phyloP scores from a whole-genome alignment of 2,113 vertebrate genomes.

The Corynorhinus townsendii region DNA sequence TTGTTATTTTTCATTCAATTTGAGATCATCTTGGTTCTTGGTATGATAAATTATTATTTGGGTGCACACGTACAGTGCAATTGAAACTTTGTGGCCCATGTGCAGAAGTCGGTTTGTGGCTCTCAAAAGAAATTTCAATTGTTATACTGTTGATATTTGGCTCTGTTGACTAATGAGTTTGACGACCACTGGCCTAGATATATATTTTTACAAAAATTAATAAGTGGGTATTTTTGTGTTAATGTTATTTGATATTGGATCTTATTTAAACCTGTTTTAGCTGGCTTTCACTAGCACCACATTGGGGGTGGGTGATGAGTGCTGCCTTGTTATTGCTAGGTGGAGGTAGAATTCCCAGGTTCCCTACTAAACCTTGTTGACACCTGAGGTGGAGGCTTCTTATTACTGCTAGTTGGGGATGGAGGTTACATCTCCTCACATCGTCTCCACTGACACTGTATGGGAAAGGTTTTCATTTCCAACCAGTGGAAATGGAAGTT shows the following conservation, averaged over 20 bases:
- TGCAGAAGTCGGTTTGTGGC: too few relatives aligned
- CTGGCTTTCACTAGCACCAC: background rate
- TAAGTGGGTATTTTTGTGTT: background rate
- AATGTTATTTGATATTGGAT: background rate
- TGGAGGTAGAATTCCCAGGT: background rate
- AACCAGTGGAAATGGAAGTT: background rate
- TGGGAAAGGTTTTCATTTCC: background rate
- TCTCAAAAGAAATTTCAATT: too few relatives aligned
- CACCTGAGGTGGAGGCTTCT: background rate
- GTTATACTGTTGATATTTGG: too few relatives aligned
- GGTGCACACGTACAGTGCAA: too few relatives aligned
- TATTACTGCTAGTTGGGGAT: background rate
- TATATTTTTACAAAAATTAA: too few relatives aligned
- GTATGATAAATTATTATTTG: background rate
- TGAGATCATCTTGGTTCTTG: background rate
- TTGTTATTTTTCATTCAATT: background rate
- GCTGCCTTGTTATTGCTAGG: background rate
- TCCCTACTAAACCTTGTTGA: background rate
- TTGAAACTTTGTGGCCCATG: too few relatives aligned
- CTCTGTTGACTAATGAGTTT: too few relatives aligned
- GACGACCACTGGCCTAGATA: background rate
- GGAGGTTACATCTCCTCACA: background rate
- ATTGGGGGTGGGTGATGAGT: background rate
- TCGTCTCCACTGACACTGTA: background rate
- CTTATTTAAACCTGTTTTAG: background rate